Evolutionary conservation across 1,140 invertebrate genomes (phyloP), one percentile per base, ranked within the genome.

Genomic region (Agrypnia vestita): DNA sequence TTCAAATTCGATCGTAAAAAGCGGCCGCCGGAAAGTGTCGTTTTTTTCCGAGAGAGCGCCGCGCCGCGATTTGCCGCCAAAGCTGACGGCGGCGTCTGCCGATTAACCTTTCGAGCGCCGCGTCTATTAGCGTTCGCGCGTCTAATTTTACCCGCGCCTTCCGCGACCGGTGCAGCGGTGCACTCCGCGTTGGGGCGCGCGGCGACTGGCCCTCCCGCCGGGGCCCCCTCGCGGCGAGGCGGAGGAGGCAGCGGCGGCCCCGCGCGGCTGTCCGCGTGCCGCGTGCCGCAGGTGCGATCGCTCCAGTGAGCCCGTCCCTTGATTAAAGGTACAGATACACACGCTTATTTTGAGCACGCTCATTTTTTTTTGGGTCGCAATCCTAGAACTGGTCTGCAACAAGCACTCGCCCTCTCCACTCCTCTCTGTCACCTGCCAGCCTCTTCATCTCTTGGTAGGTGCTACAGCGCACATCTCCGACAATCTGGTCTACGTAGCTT

Each of bases 61-160:
- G 17, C 46, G 47, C 51, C 56, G 44, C 56, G 51, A 74, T 74
- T 35, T 12, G 19, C 55, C 72, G 72, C 53, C 15, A 74, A 17
- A 43, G 72, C 51, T 25, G 67, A 61, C 67, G 67, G 76, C 19
- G 7, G 62, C 56, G 35, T 35, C 43, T 19, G 43, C 13, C 79
- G 43, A 17, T 80, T 76, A 76, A 59, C 59, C 79, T 67, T 80
- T 80, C 64, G 69, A 53, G 59, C 6, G 47, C 47, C 19, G 61
- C 13, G 74, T 75, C 56, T 76, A 64, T 76, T 53, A 67, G 46
- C 75, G 61, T 67, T 17, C 35, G 61, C 35, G 44, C 11, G 71
- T 80, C 78, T 80, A 80, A 80, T 75, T 80, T 80, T 80, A 80
- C 78, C 51, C 69, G 19, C 51, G 67, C 74, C 78, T 75, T 80